phyloP scores from a whole-genome alignment of 2,113 vertebrate genomes.

The Nymphicus hollandicus region DNA sequence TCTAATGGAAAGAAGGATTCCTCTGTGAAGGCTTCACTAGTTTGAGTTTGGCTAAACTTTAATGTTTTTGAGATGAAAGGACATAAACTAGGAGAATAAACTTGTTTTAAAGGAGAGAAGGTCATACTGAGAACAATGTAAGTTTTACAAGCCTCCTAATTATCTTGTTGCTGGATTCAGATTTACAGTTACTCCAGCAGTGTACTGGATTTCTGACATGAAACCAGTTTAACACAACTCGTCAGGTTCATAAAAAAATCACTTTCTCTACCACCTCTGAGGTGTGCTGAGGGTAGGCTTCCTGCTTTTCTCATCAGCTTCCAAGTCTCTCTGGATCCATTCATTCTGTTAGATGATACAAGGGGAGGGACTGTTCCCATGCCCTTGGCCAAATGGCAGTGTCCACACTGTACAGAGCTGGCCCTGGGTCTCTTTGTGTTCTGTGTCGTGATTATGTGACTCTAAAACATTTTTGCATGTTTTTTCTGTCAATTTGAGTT shows the following conservation, averaged over 20 bases:
- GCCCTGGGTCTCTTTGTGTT: neutral
- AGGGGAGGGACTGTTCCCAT: neutral
- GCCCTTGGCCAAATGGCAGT: neutral
- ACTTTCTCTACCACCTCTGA: neutral
- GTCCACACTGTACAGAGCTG: neutral
- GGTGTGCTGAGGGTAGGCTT: neutral
- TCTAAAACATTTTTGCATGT: neutral
- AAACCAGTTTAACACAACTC: neutral
- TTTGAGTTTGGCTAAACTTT: neutral
- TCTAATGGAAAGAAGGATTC: neutral
- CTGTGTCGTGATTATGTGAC: neutral
- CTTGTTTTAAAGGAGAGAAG: neutral
- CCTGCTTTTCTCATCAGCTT: neutral
- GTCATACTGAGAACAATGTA: neutral
- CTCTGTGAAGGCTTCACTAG: neutral
- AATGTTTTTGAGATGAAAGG: neutral
- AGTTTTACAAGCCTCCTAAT: neutral
- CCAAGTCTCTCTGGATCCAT: neutral
- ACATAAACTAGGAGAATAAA: neutral
- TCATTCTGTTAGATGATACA: neutral
- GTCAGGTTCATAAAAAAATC: neutral
- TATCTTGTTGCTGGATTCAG: neutral
- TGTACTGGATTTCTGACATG: neutral
- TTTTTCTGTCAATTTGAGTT: neutral
- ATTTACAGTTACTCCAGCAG: neutral